Evolutionary conservation across 2,797 vertebrate genomes (phyloP).

Genomic region (Gila robusta): DNA sequence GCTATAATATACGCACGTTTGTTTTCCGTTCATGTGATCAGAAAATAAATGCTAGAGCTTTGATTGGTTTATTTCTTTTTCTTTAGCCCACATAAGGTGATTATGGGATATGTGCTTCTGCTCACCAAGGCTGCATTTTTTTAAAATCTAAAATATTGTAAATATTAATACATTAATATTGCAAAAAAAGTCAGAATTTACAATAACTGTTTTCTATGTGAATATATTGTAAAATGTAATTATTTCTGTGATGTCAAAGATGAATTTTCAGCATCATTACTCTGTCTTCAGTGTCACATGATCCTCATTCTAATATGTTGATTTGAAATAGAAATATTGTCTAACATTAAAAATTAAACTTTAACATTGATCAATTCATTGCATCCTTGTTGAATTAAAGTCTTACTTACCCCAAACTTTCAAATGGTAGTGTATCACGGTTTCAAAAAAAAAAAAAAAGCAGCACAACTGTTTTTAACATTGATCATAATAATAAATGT

Average conservation of each 20-base stretch:
- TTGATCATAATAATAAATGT: background rate
- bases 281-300: background rate
- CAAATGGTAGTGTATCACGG: background rate
- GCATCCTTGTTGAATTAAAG: background rate
- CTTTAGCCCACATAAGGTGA: background rate
- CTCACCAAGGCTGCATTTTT: background rate
- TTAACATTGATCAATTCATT: background rate
- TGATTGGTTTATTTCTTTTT: background rate
- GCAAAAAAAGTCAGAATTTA: background rate
- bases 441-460: background rate
- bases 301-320: background rate
- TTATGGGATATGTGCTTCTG: background rate
- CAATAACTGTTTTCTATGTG: background rate
- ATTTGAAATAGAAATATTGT: background rate
- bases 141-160: background rate
- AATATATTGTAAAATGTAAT: too few species aligned
- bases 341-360: background rate
- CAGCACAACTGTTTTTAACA: background rate
- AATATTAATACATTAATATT: background rate
- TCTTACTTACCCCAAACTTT: too few species aligned
- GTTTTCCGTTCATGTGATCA: constrained; percentile 67
- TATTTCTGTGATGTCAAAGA: too few species aligned
- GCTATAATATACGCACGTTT: constrained; percentile 76
- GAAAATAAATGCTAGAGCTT: constrained; percentile 72
- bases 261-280: background rate